Conservation (phyloP, 2,797 vertebrate species). For the Esox masquinongy region DNA sequence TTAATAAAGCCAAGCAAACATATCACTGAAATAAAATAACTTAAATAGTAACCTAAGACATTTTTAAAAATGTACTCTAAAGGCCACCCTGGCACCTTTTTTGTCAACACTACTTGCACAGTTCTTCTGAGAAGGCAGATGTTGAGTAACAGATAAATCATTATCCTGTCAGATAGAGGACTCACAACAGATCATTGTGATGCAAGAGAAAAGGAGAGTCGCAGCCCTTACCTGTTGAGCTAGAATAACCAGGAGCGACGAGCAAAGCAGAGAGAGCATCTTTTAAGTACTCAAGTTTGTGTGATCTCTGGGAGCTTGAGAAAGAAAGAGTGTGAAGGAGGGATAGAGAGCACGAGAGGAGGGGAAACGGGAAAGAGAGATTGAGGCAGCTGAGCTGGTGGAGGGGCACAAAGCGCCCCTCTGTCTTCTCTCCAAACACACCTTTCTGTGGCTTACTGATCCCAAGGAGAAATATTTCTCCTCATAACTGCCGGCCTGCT, state of each 20-base stretch:
- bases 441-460: conserved; percentile 76
- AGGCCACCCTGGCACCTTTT: not conserved
- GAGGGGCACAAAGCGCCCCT: conserved; percentile 86
- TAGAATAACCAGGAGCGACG: conserved; percentile 76
- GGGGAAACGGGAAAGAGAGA: conserved; percentile 43
- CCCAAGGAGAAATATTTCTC: conserved; percentile 79
- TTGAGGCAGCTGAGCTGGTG: conserved; percentile 68
- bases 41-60: not conserved
- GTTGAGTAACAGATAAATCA: conserved; percentile 3
- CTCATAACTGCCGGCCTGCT: conserved; percentile 61
- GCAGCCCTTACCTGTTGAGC: conserved; percentile 81
- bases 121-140: conserved; percentile 10
- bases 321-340: conserved; percentile 32
- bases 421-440: conserved; percentile 84
- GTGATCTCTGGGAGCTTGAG: conserved; percentile 49
- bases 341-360: conserved; percentile 50
- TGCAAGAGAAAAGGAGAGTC: conserved; percentile 19
- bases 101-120: not conserved
- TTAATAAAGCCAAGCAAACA: not conserved
- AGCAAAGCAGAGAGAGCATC: conserved; percentile 81
- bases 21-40: not conserved
- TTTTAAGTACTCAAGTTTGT: conserved; percentile 61
- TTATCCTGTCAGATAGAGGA: not conserved
- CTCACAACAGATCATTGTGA: not conserved
- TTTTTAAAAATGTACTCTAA: not conserved